Percentiles rank a stretch among this genome's conserved stretches.
Conservation (phyloP, 1,140 invertebrate species). For the Drosophila sturtevanti region DNA sequence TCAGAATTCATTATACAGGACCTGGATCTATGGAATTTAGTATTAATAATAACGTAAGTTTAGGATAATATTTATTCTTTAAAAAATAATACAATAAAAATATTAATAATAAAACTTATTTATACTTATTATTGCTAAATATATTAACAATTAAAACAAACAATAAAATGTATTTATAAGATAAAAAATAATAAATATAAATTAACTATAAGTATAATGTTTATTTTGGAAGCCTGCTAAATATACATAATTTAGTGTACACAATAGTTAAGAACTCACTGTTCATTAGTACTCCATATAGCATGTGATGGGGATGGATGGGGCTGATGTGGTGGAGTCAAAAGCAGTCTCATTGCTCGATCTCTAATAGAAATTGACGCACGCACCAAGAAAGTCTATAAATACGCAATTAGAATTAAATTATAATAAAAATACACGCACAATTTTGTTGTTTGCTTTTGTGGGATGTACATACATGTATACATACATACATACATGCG, state of each 20-base stretch:
- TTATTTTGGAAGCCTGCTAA: no score
- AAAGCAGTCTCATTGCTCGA: slow-evolving; percentile 24
- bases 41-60: no score
- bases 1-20: no score
- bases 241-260: slow-evolving; percentile 1
- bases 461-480: slow-evolving; percentile 4
- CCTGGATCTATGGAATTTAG: no score
- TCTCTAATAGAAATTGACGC: slow-evolving; percentile 40
- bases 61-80: no score
- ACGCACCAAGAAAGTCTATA: slow-evolving; percentile 48
- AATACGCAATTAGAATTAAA: slow-evolving; percentile 54
- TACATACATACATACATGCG: neutral
- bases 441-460: neutral
- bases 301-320: neutral
- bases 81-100: no score
- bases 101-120: no score
- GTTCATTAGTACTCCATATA: neutral
- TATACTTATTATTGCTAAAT: no score
- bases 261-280: neutral
- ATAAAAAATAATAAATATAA: no score
- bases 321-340: neutral
- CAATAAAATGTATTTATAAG: no score
- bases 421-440: slow-evolving; percentile 24
- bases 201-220: no score
- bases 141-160: no score